Conservation (phyloP, 1,140 invertebrate species). For the Leptinotarsa undecemlineata region DNA sequence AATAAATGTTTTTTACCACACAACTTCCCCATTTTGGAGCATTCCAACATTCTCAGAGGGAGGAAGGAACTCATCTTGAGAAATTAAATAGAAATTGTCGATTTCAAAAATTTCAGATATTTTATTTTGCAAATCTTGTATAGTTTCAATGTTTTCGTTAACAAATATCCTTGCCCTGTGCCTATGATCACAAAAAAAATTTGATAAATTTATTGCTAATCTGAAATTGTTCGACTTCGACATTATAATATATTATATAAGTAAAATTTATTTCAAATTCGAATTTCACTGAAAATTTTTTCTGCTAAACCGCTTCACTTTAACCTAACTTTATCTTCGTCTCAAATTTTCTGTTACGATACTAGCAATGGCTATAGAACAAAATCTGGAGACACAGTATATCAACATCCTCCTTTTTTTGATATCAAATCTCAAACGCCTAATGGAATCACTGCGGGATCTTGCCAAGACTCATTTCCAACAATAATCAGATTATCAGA, state of each 20-base stretch:
- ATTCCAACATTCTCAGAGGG: conserved; percentile 26
- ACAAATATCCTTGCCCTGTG: conserved; percentile 25
- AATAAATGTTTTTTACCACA: conserved; percentile 17
- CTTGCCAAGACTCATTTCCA: too few relatives aligned
- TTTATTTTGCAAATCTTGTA: conserved; percentile 25
- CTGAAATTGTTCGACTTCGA: background rate
- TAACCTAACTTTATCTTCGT: too few relatives aligned
- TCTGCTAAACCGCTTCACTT: too few relatives aligned
- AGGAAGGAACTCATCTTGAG: conserved; percentile 29
- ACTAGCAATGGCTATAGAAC: too few relatives aligned
- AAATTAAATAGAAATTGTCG: conserved; percentile 27
- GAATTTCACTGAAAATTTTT: too few relatives aligned
- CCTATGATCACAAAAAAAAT: conserved; percentile 28
- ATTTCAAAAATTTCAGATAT: conserved; percentile 25
- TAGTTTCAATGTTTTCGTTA: conserved; percentile 25
- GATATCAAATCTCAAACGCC: too few relatives aligned
- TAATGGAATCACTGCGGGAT: too few relatives aligned
- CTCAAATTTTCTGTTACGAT: too few relatives aligned
- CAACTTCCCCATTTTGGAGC: conserved; percentile 25
- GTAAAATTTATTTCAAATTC: too few relatives aligned
- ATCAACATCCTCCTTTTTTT: too few relatives aligned
- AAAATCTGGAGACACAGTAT: too few relatives aligned
- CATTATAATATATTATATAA: background rate
- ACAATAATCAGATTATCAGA: too few relatives aligned
- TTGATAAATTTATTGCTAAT: conserved; percentile 23